A percentile compares a stretch with the other conserved stretches of the same genome.
phyloP scores from a whole-genome alignment of 2,888 invertebrate genomes.

The Drosophila neoperkinsi region DNA sequence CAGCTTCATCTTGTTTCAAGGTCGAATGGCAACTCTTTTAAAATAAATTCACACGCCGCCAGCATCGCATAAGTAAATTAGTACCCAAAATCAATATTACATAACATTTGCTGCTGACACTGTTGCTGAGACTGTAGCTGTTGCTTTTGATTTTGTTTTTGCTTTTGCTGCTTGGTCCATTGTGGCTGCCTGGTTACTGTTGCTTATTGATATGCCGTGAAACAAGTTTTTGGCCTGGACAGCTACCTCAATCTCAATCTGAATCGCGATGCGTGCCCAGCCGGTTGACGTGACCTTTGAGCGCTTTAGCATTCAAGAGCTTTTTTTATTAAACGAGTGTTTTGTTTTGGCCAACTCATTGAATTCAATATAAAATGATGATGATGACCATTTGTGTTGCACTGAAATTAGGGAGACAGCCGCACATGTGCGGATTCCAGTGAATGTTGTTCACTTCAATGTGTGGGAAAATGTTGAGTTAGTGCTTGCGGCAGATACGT shows the following conservation, averaged over 20 bases:
- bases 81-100: slow-evolving; percentile 68
- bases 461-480: slow-evolving; percentile 45
- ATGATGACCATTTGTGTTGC: slow-evolving; percentile 34
- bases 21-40: slow-evolving; percentile 50
- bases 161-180: slow-evolving; percentile 18
- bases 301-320: slow-evolving; percentile 55
- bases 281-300: slow-evolving; percentile 77
- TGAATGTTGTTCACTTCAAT: slow-evolving; percentile 18
- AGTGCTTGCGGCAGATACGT: background rate
- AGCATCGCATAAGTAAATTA: slow-evolving; percentile 39
- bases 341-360: slow-evolving; percentile 37
- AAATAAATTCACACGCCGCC: slow-evolving; percentile 68
- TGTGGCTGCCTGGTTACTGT: slow-evolving; percentile 19
- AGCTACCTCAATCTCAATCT: slow-evolving; percentile 14
- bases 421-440: slow-evolving; percentile 10
- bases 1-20: slow-evolving; percentile 59
- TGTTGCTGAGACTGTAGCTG: slow-evolving; percentile 16
- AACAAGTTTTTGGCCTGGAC: slow-evolving; percentile 58
- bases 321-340: slow-evolving; percentile 16
- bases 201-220: slow-evolving; percentile 52
- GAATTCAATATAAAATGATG: slow-evolving; percentile 35
- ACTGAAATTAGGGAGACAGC: slow-evolving; percentile 14
- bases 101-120: slow-evolving; percentile 55
- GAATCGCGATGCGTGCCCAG: slow-evolving; percentile 64
- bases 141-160: slow-evolving; percentile 19